Percentiles rank a stretch among this genome's conserved stretches.
These are phyloP conservation scores for Itoplectis maculator DNA, from an alignment of 2,888 invertebrate genomes.

Conservation along the genomic window DNA sequence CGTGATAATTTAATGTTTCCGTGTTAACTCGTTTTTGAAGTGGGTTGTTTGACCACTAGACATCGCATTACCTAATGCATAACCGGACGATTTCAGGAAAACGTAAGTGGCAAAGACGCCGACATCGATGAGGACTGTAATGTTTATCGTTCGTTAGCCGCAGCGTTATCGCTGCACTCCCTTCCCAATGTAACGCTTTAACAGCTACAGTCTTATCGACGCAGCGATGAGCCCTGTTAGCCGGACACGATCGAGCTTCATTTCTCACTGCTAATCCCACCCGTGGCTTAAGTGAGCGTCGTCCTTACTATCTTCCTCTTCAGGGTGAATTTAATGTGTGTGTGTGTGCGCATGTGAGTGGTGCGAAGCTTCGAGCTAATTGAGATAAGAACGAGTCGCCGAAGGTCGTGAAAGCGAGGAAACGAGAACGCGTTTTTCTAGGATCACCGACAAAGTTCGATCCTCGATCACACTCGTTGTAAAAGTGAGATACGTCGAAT, in stretches of 20 bases:
- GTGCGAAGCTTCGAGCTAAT: conserved; percentile 55
- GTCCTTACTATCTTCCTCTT: conserved; percentile 39
- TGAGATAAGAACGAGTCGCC: conserved; percentile 61
- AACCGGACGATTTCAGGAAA: background rate
- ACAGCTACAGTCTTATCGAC: conserved; percentile 75
- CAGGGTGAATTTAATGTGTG: conserved; percentile 19
- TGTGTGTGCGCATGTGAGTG: background rate
- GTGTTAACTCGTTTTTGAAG: too few species aligned
- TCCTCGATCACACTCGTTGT: background rate
- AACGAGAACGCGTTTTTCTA: conserved; percentile 6
- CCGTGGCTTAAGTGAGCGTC: conserved; percentile 64
- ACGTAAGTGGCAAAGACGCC: conserved; percentile 1
- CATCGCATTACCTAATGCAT: background rate
- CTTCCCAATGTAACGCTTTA: conserved; percentile 38
- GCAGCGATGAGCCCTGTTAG: conserved; percentile 77
- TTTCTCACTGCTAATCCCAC: conserved; percentile 82
- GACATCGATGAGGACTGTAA: conserved; percentile 3
- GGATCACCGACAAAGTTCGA: conserved; percentile 8
- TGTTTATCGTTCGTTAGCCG: conserved; percentile 53
- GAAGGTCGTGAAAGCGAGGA: conserved; percentile 8
- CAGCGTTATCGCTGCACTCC: conserved; percentile 52
- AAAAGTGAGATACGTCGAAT: background rate
- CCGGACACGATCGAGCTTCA: conserved; percentile 78
- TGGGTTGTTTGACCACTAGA: too few species aligned
- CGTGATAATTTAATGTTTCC: too few species aligned